phyloP scores from a whole-genome alignment of 2,888 invertebrate genomes.

The Drosophila dives region DNA sequence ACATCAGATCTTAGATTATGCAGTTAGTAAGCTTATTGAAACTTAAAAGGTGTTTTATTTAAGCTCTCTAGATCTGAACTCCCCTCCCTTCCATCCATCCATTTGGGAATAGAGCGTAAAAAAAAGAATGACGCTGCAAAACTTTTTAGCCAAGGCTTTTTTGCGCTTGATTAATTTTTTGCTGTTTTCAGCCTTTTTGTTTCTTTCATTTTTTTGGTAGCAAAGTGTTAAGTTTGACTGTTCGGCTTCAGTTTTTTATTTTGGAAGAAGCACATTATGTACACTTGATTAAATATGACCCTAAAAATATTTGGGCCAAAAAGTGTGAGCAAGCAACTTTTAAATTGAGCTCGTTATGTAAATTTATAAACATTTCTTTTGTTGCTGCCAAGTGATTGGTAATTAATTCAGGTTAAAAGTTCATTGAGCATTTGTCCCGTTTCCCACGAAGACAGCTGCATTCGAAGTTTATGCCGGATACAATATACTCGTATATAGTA shows the following conservation, averaged over 20 bases:
- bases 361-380: constrained; percentile 8
- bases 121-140: constrained; percentile 61
- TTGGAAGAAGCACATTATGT: constrained; percentile 51
- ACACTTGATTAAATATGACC: constrained; percentile 67
- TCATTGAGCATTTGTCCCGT: constrained; percentile 27
- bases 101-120: background rate
- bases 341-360: constrained; percentile 17
- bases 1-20: background rate
- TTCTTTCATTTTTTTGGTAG: constrained; percentile 60
- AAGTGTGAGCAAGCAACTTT: constrained; percentile 20
- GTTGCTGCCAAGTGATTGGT: constrained; percentile 32
- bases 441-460: constrained; percentile 16
- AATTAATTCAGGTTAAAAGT: constrained; percentile 49
- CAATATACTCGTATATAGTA: background rate
- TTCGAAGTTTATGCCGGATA: background rate
- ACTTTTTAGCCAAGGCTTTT: constrained; percentile 71
- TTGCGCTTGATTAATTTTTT: constrained; percentile 75
- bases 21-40: background rate
- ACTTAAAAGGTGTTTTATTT: background rate
- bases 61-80: background rate
- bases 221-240: constrained; percentile 75
- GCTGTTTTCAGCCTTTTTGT: constrained; percentile 37
- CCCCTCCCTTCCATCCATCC: background rate
- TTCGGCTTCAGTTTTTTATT: constrained; percentile 31
- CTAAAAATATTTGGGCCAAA: constrained; percentile 24